Conservation (phyloP, 2,797 vertebrate species). For the Brachyrhaphis roseni region DNA sequence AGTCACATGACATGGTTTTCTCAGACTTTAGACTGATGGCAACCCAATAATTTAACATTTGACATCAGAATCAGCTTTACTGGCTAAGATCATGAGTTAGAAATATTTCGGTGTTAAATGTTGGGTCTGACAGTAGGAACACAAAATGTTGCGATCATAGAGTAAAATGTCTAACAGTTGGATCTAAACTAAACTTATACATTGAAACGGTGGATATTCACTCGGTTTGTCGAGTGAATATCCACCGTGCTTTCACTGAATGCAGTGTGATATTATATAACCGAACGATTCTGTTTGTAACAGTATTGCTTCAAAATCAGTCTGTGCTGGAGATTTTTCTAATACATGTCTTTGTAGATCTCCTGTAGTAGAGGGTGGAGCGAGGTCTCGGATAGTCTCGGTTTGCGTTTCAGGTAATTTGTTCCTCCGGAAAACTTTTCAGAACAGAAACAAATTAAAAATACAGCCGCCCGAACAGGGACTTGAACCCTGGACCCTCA, state of each 20-base stretch:
- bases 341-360: constrained; percentile 99
- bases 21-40: too few relatives aligned
- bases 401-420: not conserved
- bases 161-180: not conserved
- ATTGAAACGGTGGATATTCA: not conserved
- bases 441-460: not conserved
- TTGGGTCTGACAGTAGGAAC: not conserved
- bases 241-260: constrained; percentile 72
- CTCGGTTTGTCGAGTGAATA: too few relatives aligned
- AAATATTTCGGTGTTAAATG: not conserved
- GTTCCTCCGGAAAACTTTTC: not conserved
- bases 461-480: constrained; percentile 86
- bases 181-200: not conserved
- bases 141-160: not conserved
- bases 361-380: constrained; percentile 97
- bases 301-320: constrained; percentile 71
- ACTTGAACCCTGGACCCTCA: constrained; percentile 84
- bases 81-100: not conserved
- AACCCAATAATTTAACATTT: not conserved
- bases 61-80: not conserved
- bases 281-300: constrained; percentile 68
- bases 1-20: too few relatives aligned
- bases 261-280: constrained; percentile 64
- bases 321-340: constrained; percentile 60
- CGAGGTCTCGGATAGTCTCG: constrained; percentile 83